Percentiles rank a stretch among this genome's conserved stretches.
Conservation (phyloP, 2,888 invertebrate genomes). For the Zygaena filipendulae region DNA sequence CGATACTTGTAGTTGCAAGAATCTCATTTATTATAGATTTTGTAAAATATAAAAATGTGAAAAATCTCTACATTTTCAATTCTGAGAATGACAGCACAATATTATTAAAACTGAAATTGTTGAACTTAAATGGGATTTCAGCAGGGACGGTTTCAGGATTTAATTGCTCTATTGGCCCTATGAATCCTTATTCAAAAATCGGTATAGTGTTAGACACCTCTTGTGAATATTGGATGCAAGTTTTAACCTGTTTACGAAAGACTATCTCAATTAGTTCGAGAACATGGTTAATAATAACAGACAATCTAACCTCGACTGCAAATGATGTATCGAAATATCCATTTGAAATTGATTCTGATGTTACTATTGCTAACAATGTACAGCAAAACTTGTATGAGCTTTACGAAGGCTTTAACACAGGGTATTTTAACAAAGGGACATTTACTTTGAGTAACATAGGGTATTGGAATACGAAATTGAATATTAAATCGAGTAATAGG, state of each 20-base stretch:
- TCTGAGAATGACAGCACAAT: too few relatives aligned
- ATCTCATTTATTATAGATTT: slow-evolving; percentile 29
- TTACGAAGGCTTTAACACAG: slow-evolving; percentile 66
- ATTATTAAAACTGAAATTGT: too few relatives aligned
- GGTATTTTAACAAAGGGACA: slow-evolving; percentile 58
- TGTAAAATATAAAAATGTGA: slow-evolving; percentile 35
- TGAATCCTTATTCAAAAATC: too few relatives aligned
- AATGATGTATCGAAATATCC: slow-evolving; percentile 33
- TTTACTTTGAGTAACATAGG: slow-evolving; percentile 58
- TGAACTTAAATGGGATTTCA: too few relatives aligned
- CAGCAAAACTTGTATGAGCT: slow-evolving; percentile 25
- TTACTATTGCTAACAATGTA: slow-evolving; percentile 32
- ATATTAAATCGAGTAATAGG: slow-evolving; percentile 41
- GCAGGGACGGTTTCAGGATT: too few relatives aligned
- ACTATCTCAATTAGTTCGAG: too few relatives aligned
- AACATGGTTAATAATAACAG: slow-evolving; percentile 42
- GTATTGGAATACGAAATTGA: slow-evolving; percentile 38
- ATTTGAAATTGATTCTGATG: slow-evolving; percentile 55
- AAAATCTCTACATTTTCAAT: too few relatives aligned
- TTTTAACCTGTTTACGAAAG: too few relatives aligned
- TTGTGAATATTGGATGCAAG: slow-evolving; percentile 32
- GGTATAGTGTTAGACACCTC: slow-evolving; percentile 35
- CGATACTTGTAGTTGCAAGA: too few relatives aligned
- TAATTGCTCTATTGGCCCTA: too few relatives aligned
- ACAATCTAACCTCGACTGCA: slow-evolving; percentile 23